Evolutionary conservation across 2,113 vertebrate genomes (phyloP), one percentile per base, ranked within the genome.

Genomic region (Hippocampus zosterae): DNA sequence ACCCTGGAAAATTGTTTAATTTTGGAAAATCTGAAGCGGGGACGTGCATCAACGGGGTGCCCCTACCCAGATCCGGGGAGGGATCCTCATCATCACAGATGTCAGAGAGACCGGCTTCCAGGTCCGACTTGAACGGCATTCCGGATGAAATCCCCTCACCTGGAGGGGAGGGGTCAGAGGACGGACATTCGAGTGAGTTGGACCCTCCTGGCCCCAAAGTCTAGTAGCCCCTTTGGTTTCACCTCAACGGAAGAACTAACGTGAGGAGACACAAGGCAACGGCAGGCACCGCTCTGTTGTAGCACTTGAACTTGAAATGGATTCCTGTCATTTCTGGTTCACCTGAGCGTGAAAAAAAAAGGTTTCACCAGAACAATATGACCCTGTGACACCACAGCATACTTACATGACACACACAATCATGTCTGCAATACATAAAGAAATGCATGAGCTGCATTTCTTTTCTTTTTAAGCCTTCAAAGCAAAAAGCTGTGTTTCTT

Each of bases 1-100:
- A 97, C 42, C 94, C 96, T 0, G 87, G 94, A 80, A 98, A 98
- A 87, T 94, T 98, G 62, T 98, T 98, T 90, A 95, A 96, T 81
- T 98, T 98, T 10, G 94, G 93, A 62, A 93, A 94, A 77, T 92
- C 92, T 0, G 94, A 94, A 74, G 91, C 88, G n/a, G 91, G 90
- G n/a, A 12, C 90, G 63, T 92, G 92, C 29, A 85, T 92, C 0
- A 97, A 97, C 42, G 95, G 95, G 77, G 86, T 91, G 0, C 89
- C 78, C 64, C 59, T 46, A 50, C 78, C 82, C 76, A 88, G 84
- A 79, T 71, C 84, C 0, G 88, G 84, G 53, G 92, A 92, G 0
- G 74, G 79, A 1, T 46, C 81, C 18, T 85, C 83, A 29, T 85
- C 82, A n/a, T 72, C 78, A 46, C 89, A 86, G 53, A 25, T 41